phyloP scores from a whole-genome alignment of 2,888 invertebrate species.

The Eupithecia tripunctaria region DNA sequence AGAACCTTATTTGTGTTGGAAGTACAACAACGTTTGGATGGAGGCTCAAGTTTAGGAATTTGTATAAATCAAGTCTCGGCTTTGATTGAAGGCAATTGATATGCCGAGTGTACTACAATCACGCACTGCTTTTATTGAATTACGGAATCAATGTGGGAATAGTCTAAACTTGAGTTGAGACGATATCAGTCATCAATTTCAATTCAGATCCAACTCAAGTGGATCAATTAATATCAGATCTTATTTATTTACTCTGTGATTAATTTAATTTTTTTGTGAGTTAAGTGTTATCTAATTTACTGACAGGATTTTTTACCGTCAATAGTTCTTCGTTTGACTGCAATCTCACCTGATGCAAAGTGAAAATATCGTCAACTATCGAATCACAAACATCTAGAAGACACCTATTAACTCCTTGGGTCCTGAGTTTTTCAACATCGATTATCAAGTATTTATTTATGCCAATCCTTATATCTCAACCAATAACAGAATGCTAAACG shows the following conservation, averaged over 20 bases:
- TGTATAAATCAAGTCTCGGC: not conserved
- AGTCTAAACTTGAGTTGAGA: not conserved
- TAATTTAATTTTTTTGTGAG: too few relatives aligned
- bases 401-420: too few relatives aligned
- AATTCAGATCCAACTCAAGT: not conserved
- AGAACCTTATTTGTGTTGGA: too few relatives aligned
- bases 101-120: conserved; percentile 36
- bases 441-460: not conserved
- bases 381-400: too few relatives aligned
- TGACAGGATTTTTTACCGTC: not conserved
- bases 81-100: conserved; percentile 41
- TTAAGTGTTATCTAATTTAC: too few relatives aligned
- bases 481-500: too few relatives aligned
- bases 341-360: too few relatives aligned
- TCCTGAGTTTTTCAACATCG: not conserved
- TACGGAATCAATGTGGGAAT: conserved; percentile 33
- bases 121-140: conserved; percentile 37
- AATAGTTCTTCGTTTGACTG: too few relatives aligned
- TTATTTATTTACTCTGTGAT: not conserved
- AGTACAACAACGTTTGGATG: too few relatives aligned
- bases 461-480: not conserved
- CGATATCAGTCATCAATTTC: not conserved
- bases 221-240: not conserved
- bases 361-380: too few relatives aligned
- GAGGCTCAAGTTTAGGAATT: not conserved